Evolutionary conservation across 1,140 invertebrate genomes (phyloP), one percentile per base, ranked within the genome.

Genomic region (Saccostrea echinata): DNA sequence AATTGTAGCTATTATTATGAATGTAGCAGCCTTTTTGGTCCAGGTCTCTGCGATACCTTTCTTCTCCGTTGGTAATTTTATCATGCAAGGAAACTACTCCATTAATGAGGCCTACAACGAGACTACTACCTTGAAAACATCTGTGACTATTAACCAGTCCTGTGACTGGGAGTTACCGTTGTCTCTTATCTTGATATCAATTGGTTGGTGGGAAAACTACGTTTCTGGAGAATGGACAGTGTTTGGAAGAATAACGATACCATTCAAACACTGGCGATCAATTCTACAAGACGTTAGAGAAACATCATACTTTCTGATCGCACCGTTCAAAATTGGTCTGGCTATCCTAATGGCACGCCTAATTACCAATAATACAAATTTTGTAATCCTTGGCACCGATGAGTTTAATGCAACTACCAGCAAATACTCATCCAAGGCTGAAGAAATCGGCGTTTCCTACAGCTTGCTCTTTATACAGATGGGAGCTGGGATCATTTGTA

Each of bases 201-300:
- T 98, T 21, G 97, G 98, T 35, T 99, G 98, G 98, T 99, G 98
- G 98, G 98, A 99, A 95, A 99, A 99, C 95, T 99, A 98, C 92
- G 97, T 98, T 0, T 97, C 97, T 33, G 57, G 96, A 96, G 90
- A 94, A 76, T 92, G 92, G 93, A 91, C 91, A 68, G 80, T 94
- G 52, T 92, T 88, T 86, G 91, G 93, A 51, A 89, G 91, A 84
- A 86, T 93, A 53, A 90, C 89, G 16, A 86, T 92, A 33, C 90
- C 90, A 0, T 92, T 94, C 43, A 92, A 91, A 81, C 88, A 91
- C 30, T 93, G 90, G 90, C 86, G 92, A 16, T 90, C 91, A 51
- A 90, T 91, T 27, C 80, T 93, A 30, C 90, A 93, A 51, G 92
- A 93, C 52, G 91, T 90, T 11, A 71, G 92, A 12, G 92, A 93